Percentiles rank a stretch among this genome's conserved stretches.
Conservation (phyloP, 2,888 invertebrate genomes). For the Caenorhabditis sp. region DNA sequence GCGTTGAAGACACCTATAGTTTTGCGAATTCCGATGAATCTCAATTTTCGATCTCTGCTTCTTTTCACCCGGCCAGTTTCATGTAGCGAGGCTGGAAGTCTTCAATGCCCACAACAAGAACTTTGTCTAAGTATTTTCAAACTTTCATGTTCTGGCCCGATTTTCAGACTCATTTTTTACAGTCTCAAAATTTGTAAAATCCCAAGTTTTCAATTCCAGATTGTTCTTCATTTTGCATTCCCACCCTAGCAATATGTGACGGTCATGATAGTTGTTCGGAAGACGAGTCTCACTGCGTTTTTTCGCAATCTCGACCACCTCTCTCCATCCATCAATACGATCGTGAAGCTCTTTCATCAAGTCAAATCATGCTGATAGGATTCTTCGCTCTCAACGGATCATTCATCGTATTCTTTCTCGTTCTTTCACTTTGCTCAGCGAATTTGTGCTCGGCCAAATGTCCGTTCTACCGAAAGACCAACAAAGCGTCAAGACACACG, state of each 20-base stretch:
- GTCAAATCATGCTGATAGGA: conserved; percentile 50
- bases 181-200: too few relatives aligned
- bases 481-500: conserved; percentile 32
- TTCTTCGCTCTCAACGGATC: conserved; percentile 44
- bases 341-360: conserved; percentile 38
- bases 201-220: conserved; percentile 27
- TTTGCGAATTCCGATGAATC: conserved; percentile 45
- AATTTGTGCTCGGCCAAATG: conserved; percentile 32
- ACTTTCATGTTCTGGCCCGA: neutral
- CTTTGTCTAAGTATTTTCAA: conserved; percentile 21
- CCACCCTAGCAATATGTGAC: conserved; percentile 17
- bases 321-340: conserved; percentile 36
- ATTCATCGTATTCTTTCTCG: conserved; percentile 49
- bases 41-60: conserved; percentile 45
- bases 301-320: conserved; percentile 13
- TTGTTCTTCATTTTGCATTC: conserved; percentile 28
- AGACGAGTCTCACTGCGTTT: conserved; percentile 22
- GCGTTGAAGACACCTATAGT: conserved; percentile 27
- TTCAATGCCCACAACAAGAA: conserved; percentile 24
- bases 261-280: conserved; percentile 34
- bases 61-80: conserved; percentile 27
- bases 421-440: conserved; percentile 47
- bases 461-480: conserved; percentile 29
- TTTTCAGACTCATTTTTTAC: neutral
- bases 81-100: conserved; percentile 10